Evolutionary conservation across 2,888 invertebrate genomes (phyloP).

Genomic region (Hirtodrosophila alboralis): DNA sequence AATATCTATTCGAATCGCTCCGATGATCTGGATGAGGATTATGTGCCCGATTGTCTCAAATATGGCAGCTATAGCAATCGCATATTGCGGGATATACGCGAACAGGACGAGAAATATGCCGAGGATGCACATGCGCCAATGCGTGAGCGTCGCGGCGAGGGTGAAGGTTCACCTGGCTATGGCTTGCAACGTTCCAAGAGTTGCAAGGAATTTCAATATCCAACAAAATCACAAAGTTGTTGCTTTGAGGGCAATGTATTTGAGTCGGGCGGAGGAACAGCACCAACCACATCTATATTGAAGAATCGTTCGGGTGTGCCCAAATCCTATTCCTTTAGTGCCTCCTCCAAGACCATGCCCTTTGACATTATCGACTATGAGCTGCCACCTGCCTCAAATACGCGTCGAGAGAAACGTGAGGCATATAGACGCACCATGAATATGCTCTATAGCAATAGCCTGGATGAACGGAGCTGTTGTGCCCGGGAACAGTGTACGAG

Average conservation of each 20-base stretch:
- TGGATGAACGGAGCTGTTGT: conserved; percentile 80
- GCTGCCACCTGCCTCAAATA: conserved; percentile 76
- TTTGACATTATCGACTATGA: conserved; percentile 84
- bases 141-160: conserved; percentile 76
- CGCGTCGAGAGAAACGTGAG: conserved; percentile 81
- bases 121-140: conserved; percentile 49
- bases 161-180: conserved; percentile 79
- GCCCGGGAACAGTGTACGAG: conserved; percentile 83
- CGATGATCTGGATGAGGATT: conserved; percentile 83
- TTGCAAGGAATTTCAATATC: conserved; percentile 83
- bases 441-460: conserved; percentile 78
- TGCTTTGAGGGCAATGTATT: conserved; percentile 82
- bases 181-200: conserved; percentile 82
- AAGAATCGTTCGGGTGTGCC: conserved; percentile 82
- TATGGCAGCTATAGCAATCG: conserved; percentile 80
- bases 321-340: conserved; percentile 84
- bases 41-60: conserved; percentile 82
- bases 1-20: conserved; percentile 84
- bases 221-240: conserved; percentile 84
- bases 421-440: conserved; percentile 81
- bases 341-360: conserved; percentile 82
- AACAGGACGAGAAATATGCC: conserved; percentile 79
- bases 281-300: conserved; percentile 75
- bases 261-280: conserved; percentile 56
- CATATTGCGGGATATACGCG: conserved; percentile 81